Conservation (phyloP, 1,140 invertebrate genomes). For the Thaumatotibia leucotreta region DNA sequence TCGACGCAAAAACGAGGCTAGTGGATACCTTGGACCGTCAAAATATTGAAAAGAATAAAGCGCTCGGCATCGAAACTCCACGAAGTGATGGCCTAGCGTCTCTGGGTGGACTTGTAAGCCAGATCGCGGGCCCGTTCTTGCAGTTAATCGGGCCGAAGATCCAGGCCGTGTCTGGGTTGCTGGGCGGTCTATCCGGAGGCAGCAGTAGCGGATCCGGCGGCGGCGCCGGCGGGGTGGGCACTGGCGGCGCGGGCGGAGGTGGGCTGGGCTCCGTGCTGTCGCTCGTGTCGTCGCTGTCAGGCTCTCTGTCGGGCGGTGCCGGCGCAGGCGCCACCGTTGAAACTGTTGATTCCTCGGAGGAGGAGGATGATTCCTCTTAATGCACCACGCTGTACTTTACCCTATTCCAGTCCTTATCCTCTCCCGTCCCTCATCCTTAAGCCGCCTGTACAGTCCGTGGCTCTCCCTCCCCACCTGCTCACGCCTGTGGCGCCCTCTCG, state of each 20-base stretch:
- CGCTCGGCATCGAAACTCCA: slow-evolving; percentile 83
- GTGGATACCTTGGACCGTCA: slow-evolving; percentile 81
- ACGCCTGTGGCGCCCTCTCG: slow-evolving; percentile 21
- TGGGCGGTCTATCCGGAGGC: slow-evolving; percentile 77
- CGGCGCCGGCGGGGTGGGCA: slow-evolving; percentile 34
- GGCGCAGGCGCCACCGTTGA: slow-evolving; percentile 63
- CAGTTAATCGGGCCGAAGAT: slow-evolving; percentile 75
- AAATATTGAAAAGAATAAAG: slow-evolving; percentile 85
- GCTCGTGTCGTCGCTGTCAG: slow-evolving; percentile 65
- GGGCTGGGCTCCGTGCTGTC: slow-evolving; percentile 62
- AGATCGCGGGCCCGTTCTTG: slow-evolving; percentile 79
- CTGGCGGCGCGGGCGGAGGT: slow-evolving; percentile 27
- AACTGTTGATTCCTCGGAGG: slow-evolving; percentile 63
- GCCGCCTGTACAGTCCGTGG: slow-evolving; percentile 46
- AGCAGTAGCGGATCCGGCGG: slow-evolving; percentile 69
- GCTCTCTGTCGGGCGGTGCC: slow-evolving; percentile 59
- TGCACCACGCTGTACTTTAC: slow-evolving; percentile 15
- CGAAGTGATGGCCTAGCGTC: slow-evolving; percentile 56
- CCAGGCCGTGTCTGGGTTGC: slow-evolving; percentile 75
- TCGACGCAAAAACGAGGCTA: slow-evolving; percentile 85
- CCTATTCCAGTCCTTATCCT: neutral
- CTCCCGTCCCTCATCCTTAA: slow-evolving; percentile 12
- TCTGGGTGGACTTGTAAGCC: slow-evolving; percentile 73
- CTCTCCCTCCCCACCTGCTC: slow-evolving; percentile 18
- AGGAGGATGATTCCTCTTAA: slow-evolving; percentile 58